Evolutionary conservation across 2,797 vertebrate genomes (phyloP).

Genomic region (Linurgus olivaceus): DNA sequence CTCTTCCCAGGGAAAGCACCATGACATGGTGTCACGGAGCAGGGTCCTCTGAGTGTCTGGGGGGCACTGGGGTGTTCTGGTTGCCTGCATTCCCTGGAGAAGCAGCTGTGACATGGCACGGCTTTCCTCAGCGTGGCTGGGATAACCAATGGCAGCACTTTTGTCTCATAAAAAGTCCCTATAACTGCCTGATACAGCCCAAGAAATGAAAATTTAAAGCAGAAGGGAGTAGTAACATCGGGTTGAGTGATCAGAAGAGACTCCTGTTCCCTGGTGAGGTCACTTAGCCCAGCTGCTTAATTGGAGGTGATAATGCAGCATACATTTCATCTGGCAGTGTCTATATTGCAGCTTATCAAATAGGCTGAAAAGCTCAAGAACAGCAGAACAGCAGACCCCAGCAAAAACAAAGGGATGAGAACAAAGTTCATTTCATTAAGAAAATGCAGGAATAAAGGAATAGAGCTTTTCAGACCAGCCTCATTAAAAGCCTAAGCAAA

Average conservation of each 20-base stretch:
- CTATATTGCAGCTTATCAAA: background rate
- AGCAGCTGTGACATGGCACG: fast-evolving
- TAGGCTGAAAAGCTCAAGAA: background rate
- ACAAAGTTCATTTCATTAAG: background rate
- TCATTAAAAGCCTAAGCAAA: background rate
- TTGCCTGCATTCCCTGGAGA: background rate
- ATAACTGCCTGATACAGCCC: background rate
- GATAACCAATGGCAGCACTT: background rate
- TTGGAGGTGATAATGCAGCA: background rate
- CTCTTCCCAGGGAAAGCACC: background rate
- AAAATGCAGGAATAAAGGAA: background rate
- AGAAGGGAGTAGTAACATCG: background rate
- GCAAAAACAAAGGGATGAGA: background rate
- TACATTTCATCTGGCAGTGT: background rate
- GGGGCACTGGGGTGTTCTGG: background rate
- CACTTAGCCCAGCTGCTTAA: background rate
- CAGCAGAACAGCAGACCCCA: background rate
- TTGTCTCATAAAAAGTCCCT: background rate
- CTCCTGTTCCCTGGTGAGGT: background rate
- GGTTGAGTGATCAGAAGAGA: background rate
- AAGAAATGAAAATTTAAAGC: background rate
- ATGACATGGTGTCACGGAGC: fast-evolving
- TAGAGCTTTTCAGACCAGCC: background rate
- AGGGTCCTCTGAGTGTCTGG: background rate
- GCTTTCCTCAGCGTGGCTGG: background rate